Conservation (phyloP, 1,140 invertebrate genomes). For the Potamilus streckersoni region DNA sequence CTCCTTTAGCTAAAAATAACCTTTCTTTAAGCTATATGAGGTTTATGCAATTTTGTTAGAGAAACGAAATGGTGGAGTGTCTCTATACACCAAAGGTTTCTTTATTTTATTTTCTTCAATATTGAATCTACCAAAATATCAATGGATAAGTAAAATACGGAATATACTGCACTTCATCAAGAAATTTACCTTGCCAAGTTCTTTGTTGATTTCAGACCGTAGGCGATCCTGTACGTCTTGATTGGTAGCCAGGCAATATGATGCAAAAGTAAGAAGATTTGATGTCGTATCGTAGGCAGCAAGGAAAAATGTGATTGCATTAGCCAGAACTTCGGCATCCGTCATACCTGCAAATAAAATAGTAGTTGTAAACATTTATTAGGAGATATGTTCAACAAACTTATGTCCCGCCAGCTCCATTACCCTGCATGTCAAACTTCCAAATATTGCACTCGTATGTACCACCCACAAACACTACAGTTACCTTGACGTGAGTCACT, state of each 20-base stretch:
- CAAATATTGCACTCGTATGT: too few species aligned
- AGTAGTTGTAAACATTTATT: not conserved
- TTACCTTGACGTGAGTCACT: too few species aligned
- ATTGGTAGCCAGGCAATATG: conserved; percentile 73
- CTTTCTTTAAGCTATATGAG: not conserved
- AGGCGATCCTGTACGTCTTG: conserved; percentile 32
- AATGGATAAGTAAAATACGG: not conserved
- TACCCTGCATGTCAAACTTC: too few species aligned
- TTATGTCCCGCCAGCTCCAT: too few species aligned
- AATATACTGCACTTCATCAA: not conserved
- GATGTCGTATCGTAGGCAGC: conserved; percentile 71
- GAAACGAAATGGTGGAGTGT: too few species aligned
- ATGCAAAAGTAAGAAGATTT: conserved; percentile 70
- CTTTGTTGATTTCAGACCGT: conserved; percentile 28
- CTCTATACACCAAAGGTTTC: too few species aligned
- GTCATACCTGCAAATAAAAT: conserved; percentile 63
- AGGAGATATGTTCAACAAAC: too few species aligned
- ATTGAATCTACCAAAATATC: too few species aligned
- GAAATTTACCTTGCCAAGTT: conserved; percentile 32
- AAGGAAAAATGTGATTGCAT: too few species aligned
- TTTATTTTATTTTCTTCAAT: too few species aligned
- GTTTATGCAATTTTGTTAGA: not conserved
- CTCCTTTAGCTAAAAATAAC: not conserved
- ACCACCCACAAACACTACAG: too few species aligned
- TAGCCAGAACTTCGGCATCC: too few species aligned